Percentiles rank a stretch among this genome's conserved stretches.
These are phyloP conservation scores for Rhinichthys osculus DNA, from an alignment of 2,797 vertebrate species.

Conservation along the genomic window DNA sequence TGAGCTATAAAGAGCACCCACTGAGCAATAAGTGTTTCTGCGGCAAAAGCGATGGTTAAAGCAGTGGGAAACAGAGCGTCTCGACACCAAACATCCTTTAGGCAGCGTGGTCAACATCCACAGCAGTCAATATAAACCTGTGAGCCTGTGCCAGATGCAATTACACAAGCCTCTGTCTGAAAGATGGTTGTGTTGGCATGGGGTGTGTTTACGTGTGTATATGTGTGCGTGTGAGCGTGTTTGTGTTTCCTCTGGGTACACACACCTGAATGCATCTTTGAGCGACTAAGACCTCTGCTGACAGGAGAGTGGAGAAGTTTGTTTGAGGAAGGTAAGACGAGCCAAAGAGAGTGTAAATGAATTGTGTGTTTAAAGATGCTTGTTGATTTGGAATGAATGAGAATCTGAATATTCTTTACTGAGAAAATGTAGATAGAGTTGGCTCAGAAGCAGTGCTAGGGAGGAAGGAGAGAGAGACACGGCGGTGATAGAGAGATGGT, in stretches of 20 bases:
- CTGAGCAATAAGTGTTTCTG: conserved; percentile 14
- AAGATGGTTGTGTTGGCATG: conserved; percentile 53
- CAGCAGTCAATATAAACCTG: conserved; percentile 50
- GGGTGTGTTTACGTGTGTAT: conserved; percentile 7
- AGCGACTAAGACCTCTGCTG: conserved; percentile 41
- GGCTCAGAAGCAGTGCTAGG: conserved; percentile 58
- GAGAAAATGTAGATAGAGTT: conserved; percentile 46
- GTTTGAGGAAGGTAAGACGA: conserved; percentile 20
- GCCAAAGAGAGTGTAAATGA: conserved; percentile 43
- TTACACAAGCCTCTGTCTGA: conserved; percentile 52
- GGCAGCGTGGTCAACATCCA: conserved; percentile 21
- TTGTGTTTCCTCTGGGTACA: conserved; percentile 46
- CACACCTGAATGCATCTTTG: conserved; percentile 58
- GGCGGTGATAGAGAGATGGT: background rate
- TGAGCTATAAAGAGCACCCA: background rate
- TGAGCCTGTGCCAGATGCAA: conserved; percentile 52
- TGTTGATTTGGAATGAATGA: conserved; percentile 38
- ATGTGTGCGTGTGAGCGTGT: conserved; percentile 36
- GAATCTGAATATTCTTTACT: conserved; percentile 46
- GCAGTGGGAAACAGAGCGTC: conserved; percentile 7
- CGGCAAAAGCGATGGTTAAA: conserved; percentile 9
- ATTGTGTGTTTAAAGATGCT: conserved; percentile 46
- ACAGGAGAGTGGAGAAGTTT: conserved; percentile 45
- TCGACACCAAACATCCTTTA: conserved; percentile 39
- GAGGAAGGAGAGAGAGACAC: conserved; percentile 15